A percentile compares a stretch with the other conserved stretches of the same genome.
These are phyloP conservation scores for Drosophila mojavensis DNA, from an alignment of 1,140 invertebrate genomes.

Conservation along the genomic window DNA sequence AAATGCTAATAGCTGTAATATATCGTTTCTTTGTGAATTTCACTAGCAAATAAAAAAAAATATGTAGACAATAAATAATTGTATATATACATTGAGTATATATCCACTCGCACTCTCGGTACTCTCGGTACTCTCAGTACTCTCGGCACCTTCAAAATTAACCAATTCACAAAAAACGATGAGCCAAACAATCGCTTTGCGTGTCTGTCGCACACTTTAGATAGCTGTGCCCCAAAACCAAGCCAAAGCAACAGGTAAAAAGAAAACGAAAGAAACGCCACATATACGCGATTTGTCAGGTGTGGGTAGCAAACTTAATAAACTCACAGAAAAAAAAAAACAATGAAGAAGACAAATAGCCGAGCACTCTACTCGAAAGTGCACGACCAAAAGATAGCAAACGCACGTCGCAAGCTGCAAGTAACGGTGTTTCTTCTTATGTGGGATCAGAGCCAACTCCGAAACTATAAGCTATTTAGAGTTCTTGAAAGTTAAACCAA, in stretches of 20 bases:
- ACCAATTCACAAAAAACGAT: conserved; percentile 25
- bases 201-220: conserved; percentile 33
- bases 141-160: conserved; percentile 31
- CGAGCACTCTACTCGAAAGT: background rate
- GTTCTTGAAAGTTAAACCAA: no score
- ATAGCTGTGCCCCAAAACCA: conserved; percentile 29
- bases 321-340: conserved; percentile 9
- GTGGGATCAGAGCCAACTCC: background rate
- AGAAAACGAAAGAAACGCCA: conserved; percentile 19
- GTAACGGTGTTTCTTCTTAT: background rate
- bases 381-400: background rate
- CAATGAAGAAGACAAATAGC: background rate
- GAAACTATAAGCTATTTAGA: background rate
- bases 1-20: no score
- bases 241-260: background rate
- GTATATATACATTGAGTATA: background rate
- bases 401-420: background rate
- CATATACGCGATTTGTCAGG: conserved; percentile 25
- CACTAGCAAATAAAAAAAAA: no score
- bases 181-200: conserved; percentile 32
- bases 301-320: conserved; percentile 25
- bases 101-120: background rate
- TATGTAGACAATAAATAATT: background rate
- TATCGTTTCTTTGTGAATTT: no score
- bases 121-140: background rate